These are phyloP conservation scores for Gasteruption jaculator DNA, from an alignment of 2,888 invertebrate species.

Conservation along the genomic window DNA sequence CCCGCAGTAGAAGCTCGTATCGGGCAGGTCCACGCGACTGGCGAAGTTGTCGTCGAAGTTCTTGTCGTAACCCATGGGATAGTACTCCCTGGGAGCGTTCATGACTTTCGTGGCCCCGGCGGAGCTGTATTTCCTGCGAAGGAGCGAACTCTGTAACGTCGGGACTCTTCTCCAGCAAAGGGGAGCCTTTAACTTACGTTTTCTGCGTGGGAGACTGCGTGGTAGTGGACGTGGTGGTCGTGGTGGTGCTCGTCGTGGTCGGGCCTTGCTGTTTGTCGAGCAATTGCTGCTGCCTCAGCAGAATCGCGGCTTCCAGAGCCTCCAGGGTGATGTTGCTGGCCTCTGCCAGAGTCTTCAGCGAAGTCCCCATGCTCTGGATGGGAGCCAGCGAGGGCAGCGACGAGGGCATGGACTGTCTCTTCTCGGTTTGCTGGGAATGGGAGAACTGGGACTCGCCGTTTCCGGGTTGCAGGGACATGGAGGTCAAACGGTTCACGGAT, in stretches of 20 bases:
- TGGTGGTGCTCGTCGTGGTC: slow-evolving; percentile 53
- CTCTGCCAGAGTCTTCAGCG: slow-evolving; percentile 57
- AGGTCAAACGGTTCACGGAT: slow-evolving; percentile 42
- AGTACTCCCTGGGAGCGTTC: slow-evolving; percentile 87
- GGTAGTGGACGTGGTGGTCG: slow-evolving; percentile 50
- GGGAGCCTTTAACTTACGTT: slow-evolving; percentile 33
- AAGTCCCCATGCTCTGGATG: slow-evolving; percentile 52
- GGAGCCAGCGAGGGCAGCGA: slow-evolving; percentile 36
- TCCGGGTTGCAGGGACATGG: slow-evolving; percentile 40
- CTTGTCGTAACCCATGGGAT: slow-evolving; percentile 83
- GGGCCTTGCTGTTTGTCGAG: slow-evolving; percentile 57
- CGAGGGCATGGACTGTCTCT: slow-evolving; percentile 30
- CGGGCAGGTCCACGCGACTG: slow-evolving; percentile 78
- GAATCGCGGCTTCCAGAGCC: slow-evolving; percentile 71
- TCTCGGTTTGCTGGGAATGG: slow-evolving; percentile 32
- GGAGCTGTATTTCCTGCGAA: slow-evolving; percentile 29
- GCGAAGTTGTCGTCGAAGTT: slow-evolving; percentile 86
- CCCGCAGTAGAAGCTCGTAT: slow-evolving; percentile 79
- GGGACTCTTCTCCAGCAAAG: not conserved
- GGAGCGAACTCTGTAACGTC: not conserved
- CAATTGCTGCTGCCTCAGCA: slow-evolving; percentile 67
- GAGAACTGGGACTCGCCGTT: slow-evolving; percentile 25
- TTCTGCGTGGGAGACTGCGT: slow-evolving; percentile 42
- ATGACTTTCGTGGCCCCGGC: slow-evolving; percentile 64
- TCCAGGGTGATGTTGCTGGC: slow-evolving; percentile 77